Evolutionary conservation across 2,888 invertebrate species (phyloP).

Genomic region (Caenorhabditis plicata): DNA sequence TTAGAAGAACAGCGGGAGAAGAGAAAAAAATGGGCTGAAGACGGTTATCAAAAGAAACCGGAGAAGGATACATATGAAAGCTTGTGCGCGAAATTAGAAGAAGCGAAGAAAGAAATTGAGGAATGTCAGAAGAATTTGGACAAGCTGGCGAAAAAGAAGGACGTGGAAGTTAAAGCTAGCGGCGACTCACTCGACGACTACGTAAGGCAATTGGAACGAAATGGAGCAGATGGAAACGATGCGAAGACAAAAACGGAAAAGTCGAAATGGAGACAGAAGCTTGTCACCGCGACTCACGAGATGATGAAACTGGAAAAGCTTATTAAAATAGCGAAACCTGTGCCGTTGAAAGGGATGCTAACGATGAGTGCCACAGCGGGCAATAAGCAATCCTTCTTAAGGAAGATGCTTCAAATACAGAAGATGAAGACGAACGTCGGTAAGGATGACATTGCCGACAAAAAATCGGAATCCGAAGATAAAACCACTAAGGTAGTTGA

Average conservation of each 20-base stretch:
- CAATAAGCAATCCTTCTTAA: conserved; percentile 38
- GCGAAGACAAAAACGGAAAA: conserved; percentile 50
- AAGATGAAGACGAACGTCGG: conserved; percentile 10
- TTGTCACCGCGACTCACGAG: conserved; percentile 46
- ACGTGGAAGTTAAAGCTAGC: background rate
- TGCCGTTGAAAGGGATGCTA: conserved; percentile 25
- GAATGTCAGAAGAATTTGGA: conserved; percentile 40
- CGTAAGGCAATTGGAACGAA: conserved; percentile 32
- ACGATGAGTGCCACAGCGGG: conserved; percentile 8
- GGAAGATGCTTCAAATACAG: conserved; percentile 40
- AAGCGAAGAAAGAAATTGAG: conserved; percentile 27
- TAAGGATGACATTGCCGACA: background rate
- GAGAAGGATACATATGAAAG: conserved; percentile 46
- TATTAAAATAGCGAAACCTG: conserved; percentile 52
- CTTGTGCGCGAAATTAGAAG: conserved; percentile 34
- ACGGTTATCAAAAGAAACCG: conserved; percentile 6
- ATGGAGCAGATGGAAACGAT: conserved; percentile 29
- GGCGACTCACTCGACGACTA: conserved; percentile 42
- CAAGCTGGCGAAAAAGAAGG: conserved; percentile 11
- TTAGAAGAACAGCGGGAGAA: conserved; percentile 83
- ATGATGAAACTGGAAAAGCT: conserved; percentile 46
- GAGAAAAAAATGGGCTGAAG: conserved; percentile 72
- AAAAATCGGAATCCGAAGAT: background rate
- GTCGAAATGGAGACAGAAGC: conserved; percentile 43
- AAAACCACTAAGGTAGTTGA: too few species aligned